Percentiles rank a stretch among this genome's conserved stretches.
Conservation (phyloP, 53 echinoderm and acorn worm species). For the Holothuria scabra region DNA sequence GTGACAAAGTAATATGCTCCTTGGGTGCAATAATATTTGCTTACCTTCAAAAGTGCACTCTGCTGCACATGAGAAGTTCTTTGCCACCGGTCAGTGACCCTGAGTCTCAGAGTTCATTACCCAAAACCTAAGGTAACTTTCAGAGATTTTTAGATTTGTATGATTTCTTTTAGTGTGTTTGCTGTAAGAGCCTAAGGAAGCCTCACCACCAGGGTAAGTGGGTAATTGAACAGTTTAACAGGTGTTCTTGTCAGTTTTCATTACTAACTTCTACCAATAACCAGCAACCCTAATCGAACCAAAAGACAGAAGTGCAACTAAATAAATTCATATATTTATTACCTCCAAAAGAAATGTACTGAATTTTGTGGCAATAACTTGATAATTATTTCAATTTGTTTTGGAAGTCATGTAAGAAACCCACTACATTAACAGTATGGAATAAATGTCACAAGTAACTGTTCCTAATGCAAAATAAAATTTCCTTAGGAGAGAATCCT, state of each 20-base stretch:
- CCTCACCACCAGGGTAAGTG: not conserved
- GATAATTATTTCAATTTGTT: too few relatives aligned
- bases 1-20: constrained; percentile 9
- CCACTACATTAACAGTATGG: too few relatives aligned
- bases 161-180: too few relatives aligned
- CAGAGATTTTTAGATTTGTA: not conserved
- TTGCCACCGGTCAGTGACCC: constrained; percentile 19
- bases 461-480: too few relatives aligned
- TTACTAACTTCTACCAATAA: not conserved
- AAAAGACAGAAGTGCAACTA: too few relatives aligned
- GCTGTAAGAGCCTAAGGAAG: too few relatives aligned
- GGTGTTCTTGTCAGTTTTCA: constrained; percentile 18
- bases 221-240: constrained; percentile 31
- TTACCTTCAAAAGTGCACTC: not conserved
- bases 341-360: too few relatives aligned
- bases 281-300: not conserved
- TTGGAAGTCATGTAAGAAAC: too few relatives aligned
- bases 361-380: too few relatives aligned
- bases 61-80: not conserved
- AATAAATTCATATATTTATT: too few relatives aligned
- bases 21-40: constrained; percentile 28
- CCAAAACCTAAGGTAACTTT: not conserved
- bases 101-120: not conserved
- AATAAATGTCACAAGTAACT: too few relatives aligned
- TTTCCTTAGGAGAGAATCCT: too few relatives aligned